Evolutionary conservation across 1,140 invertebrate genomes (phyloP), one percentile per base, ranked within the genome.

Genomic region (Ladona fulva): DNA sequence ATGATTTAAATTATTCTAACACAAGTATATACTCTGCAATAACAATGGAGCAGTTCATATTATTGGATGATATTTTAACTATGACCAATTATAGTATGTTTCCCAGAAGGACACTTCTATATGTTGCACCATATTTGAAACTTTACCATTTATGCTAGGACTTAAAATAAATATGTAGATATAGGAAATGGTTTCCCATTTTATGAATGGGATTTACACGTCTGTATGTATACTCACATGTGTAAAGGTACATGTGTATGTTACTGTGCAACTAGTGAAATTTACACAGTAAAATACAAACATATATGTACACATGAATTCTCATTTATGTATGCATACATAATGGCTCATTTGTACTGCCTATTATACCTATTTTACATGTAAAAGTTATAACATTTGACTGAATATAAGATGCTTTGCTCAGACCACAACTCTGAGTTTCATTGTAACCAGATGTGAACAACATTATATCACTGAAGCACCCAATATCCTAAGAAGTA

Each of bases 141-240:
- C 52, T 66, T 66, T 66, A 66, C 52, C 52, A 66, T 66, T 6
- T 66, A 66, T 22, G 14, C 52, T 66, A 66, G 52, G 16, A 66
- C 52, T 66, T 66, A 19, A 66, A 66, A 66, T 66, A 22, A 66
- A 66, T 66, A 66, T 19, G n/a, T 66, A 66, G 52, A 66, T 66
- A 66, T 66, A 66, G 52, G 52, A 66, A 66, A 66, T 66, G 12
- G 12, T 19, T 66, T 12, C 52, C 52, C 52, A 66, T 66, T 66
- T 66, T 66, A 66, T 66, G 52, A 66, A 66, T 66, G 52, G 52
- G 29, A 8, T 37, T 37, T 37, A 37, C 29, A 37, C 8, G 29
- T 66, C 24, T 76, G 29, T 76, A 42, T 76, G n/a, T 42, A 76
- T 29, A n/a, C 74, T 74, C 25, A 74, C 24, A 74, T 74, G 25